Percentiles rank a stretch among this genome's conserved stretches.
Conservation (phyloP, 2,797 vertebrate species). For the Arctocebus calabarensis region DNA sequence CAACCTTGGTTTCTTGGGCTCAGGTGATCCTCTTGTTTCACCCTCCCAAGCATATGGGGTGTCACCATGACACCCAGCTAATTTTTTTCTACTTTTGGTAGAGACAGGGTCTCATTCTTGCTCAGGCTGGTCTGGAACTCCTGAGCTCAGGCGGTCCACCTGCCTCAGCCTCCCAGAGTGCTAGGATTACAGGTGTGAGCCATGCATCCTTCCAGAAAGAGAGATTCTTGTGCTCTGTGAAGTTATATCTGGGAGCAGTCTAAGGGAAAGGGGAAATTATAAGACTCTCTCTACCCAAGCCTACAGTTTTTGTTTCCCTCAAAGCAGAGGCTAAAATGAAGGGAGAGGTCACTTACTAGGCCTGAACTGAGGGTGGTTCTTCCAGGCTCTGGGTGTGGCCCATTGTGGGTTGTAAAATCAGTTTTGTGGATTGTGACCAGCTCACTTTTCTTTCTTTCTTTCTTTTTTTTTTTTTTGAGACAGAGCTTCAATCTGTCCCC, state of each 20-base stretch:
- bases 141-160: no score
- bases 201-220: background rate
- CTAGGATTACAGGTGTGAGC: no score
- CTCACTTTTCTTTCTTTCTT: background rate
- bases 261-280: background rate
- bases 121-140: no score
- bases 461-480: background rate
- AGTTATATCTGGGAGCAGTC: background rate
- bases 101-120: no score
- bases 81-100: no score
- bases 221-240: background rate
- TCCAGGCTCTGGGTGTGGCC: slow-evolving; percentile 45
- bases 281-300: background rate
- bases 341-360: background rate
- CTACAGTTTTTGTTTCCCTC: slow-evolving; percentile 29
- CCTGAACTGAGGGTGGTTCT: background rate
- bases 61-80: no score
- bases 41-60: no score
- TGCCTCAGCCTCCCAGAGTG: no score
- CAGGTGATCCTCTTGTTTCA: no score
- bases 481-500: no score
- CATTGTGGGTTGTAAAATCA: slow-evolving; percentile 30
- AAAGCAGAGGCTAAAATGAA: slow-evolving; percentile 45
- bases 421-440: background rate
- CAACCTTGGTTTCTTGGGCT: no score